phyloP scores from a whole-genome alignment of 1,140 invertebrate species.

The Cherax quadricarinatus region DNA sequence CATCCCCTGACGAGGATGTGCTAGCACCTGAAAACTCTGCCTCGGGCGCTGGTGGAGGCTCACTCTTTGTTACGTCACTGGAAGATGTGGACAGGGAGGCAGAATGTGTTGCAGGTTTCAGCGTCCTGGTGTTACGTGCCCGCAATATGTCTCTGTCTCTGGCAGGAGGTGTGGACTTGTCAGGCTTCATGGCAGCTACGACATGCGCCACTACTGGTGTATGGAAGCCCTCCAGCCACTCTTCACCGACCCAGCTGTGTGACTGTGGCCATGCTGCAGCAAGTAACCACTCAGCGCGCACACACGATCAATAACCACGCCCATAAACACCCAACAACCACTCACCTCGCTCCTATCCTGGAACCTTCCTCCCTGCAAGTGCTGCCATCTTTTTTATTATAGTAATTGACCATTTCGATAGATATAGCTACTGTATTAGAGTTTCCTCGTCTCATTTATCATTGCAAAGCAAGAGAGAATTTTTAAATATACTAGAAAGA shows the following conservation, averaged over 20 bases:
- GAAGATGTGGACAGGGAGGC: not conserved
- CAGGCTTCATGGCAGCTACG: conserved; percentile 58
- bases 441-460: no score
- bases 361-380: conserved; percentile 22
- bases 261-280: conserved; percentile 39
- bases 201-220: not conserved
- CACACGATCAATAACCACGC: conserved; percentile 56
- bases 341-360: not conserved
- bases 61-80: not conserved
- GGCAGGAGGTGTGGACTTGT: conserved; percentile 22
- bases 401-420: no score
- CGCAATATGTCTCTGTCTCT: conserved; percentile 56
- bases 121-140: conserved; percentile 22
- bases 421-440: no score
- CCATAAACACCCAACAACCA: conserved; percentile 10
- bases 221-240: not conserved
- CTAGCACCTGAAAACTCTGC: not conserved
- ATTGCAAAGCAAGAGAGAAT: no score
- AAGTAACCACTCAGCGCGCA: conserved; percentile 51
- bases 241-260: conserved; percentile 30
- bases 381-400: conserved; percentile 4
- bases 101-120: conserved; percentile 27
- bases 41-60: not conserved
- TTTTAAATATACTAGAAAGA: no score
- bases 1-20: not conserved